Evolutionary conservation across 1,140 invertebrate genomes (phyloP), one percentile per base, ranked within the genome.

Genomic region (Drosophila trapezifrons): DNA sequence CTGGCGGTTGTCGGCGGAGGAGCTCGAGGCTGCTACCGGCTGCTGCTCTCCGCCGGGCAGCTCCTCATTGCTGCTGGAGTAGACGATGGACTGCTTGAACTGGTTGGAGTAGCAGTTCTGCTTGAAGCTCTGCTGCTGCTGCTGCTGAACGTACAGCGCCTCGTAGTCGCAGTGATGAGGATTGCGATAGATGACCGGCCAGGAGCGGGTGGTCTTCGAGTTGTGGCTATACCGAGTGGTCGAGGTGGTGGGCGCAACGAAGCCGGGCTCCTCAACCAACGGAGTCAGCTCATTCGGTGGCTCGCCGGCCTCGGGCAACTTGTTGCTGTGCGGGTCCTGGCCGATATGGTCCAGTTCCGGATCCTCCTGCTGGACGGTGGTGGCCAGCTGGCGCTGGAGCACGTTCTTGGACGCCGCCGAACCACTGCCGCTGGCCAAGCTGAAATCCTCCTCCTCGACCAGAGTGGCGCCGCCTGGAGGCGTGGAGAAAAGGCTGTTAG

Each of bases 101-200:
- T 91, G 90, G 70, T 91, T 91, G 27, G 90, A 91, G 59, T 91
- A 91, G 35, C 90, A 91, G 70, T 91, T 91, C 51, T 90, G 90
- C 52, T 90, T 91, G 49, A 91, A 91, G 38, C 69, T 78, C 25
- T 78, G 77, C 49, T 71, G 65, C 46, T 63, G 85, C 38, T 74
- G 79, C 45, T 90, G 83, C 32, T 91, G 80, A n/a, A 90, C 90
- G 76, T 91, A 91, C 10, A 92, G 72, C 5, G 90, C 84, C 70
- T 92, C 91, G 91, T 92, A 92, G 62, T 92, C 91, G 58, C 86
- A 91, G 51, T 91, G 86, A 56, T 91, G 86, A 0, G 91, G 89
- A 85, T 92, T 92, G 15, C 91, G 76, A 72, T 92, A 91, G 47
- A 92, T 92, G 22, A 92, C 91, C 0, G 91, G 91, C 91, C 91